Base-by-base conservation (phyloP, 2,113 vertebrate species). In the Xyliphius kryptos region DNA sequence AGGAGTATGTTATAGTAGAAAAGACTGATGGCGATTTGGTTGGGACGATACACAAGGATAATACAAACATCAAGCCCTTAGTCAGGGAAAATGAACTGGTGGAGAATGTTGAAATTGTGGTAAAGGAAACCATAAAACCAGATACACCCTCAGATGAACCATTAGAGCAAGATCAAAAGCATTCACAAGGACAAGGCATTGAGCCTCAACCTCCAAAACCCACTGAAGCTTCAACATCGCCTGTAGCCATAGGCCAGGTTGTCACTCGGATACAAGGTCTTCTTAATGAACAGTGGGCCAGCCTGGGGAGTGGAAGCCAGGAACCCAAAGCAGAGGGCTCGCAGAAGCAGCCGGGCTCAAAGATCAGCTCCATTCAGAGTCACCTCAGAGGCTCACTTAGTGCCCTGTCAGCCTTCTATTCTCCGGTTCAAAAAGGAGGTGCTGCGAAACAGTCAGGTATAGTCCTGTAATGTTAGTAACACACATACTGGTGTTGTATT, bases 331-430 rank as follows among this genome's bases (percentile, higher is more conserved):
- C 78, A 82, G 48, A 79, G 51, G 38, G 65, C 48, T 40, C 63
- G 40, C 26, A 71, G 38, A 50, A 80, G 52, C 82, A 68, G 58
- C 66, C 59, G 14, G 55, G 93, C 36, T 98, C 92, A 65, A 97
- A 95, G 81, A 93, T 99, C 84, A 97, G 93, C 80, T 93, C 94
- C 56, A 97, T 98, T 72, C 94, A 97, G 81, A 93, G 87, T 80
- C 95, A 99, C 50, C 81, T 99, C 58, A 91, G 97, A 70, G 98
- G 91, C 74, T 97, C 95, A 56, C 88, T 99, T 59, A 97, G 93
- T 78, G 88, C 92, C n/a, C 84, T 97, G 73, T 92, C 95, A 44
- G 91, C 95, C 1, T 92, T 94, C 74, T 96, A 93, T 79, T 92
- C 91, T 0, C 92, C 86, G 40, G 82, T 79, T 16, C 86, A 93